Conservation (phyloP, 2,888 invertebrate species). For the Zonitis immaculata region DNA sequence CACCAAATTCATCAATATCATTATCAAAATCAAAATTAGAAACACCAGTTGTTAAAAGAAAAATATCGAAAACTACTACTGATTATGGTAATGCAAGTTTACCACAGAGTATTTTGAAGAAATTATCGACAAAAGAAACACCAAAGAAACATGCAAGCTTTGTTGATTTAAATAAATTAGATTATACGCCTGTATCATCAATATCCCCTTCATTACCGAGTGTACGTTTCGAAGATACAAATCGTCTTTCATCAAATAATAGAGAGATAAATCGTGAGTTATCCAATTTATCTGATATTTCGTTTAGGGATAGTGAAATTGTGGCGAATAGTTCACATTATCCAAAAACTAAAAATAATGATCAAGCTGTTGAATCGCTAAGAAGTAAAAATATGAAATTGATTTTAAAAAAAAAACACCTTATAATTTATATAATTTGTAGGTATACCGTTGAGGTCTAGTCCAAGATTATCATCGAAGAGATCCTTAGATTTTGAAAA, state of each 20-base stretch:
- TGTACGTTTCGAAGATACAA: constrained; percentile 24
- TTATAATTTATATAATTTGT: too few species aligned
- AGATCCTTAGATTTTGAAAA: neutral
- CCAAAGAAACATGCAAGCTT: constrained; percentile 9
- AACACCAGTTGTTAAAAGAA: constrained; percentile 55
- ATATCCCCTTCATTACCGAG: constrained; percentile 24
- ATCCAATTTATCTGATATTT: constrained; percentile 34
- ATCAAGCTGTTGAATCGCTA: too few species aligned
- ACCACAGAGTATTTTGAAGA: constrained; percentile 65
- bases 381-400: too few species aligned
- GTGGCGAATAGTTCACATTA: neutral
- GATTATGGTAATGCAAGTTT: constrained; percentile 32
- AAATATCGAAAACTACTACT: constrained; percentile 31
- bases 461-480: constrained; percentile 29
- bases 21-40: constrained; percentile 44
- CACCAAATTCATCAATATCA: constrained; percentile 25
- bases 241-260: constrained; percentile 21
- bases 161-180: constrained; percentile 4
- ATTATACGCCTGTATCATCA: constrained; percentile 12
- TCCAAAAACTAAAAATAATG: neutral
- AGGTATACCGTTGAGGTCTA: constrained; percentile 32
- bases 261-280: constrained; percentile 24
- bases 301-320: constrained; percentile 8
- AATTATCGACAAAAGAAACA: constrained; percentile 25
- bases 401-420: too few species aligned